Conservation (phyloP, 1,140 invertebrate species). For the Dinoponera quadriceps region DNA sequence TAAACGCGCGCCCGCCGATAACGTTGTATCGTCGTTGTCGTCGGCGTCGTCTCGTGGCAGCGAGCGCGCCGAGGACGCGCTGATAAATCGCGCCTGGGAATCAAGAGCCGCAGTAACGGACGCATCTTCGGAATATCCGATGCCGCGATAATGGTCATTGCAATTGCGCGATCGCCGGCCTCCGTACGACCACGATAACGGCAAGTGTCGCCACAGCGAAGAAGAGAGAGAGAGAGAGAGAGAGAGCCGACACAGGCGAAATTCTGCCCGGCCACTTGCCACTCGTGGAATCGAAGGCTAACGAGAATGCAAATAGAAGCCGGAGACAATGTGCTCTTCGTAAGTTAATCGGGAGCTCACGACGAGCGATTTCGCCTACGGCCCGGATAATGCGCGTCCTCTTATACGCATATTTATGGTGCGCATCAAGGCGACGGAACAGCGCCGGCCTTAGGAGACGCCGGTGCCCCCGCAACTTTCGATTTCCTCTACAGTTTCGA, state of each 20-base stretch:
- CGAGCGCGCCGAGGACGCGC: too few relatives aligned
- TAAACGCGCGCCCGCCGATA: not conserved
- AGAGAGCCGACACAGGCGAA: slow-evolving; percentile 44
- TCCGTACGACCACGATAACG: slow-evolving; percentile 8
- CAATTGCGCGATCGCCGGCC: not conserved
- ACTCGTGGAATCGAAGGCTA: slow-evolving; percentile 55
- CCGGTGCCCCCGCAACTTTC: not conserved
- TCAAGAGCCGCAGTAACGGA: too few relatives aligned
- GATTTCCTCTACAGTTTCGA: too few relatives aligned
- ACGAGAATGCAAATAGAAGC: slow-evolving; percentile 65
- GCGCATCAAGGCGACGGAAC: slow-evolving; percentile 4
- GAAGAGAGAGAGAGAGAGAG: not conserved
- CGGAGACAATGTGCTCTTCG: slow-evolving; percentile 62
- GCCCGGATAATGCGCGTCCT: slow-evolving; percentile 40
- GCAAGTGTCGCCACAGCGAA: not conserved
- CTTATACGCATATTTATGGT: slow-evolving; percentile 41
- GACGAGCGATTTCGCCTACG: slow-evolving; percentile 45
- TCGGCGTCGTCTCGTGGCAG: too few relatives aligned
- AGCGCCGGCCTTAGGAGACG: not conserved
- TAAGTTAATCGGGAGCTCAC: slow-evolving; percentile 56
- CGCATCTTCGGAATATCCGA: too few relatives aligned
- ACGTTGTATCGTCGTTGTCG: not conserved
- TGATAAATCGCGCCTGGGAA: not conserved
- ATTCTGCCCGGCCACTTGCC: slow-evolving; percentile 38
- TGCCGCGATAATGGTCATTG: too few relatives aligned